These are phyloP conservation scores for Strigamia transsilvanica DNA, from an alignment of 2,888 invertebrate species.

Conservation along the genomic window DNA sequence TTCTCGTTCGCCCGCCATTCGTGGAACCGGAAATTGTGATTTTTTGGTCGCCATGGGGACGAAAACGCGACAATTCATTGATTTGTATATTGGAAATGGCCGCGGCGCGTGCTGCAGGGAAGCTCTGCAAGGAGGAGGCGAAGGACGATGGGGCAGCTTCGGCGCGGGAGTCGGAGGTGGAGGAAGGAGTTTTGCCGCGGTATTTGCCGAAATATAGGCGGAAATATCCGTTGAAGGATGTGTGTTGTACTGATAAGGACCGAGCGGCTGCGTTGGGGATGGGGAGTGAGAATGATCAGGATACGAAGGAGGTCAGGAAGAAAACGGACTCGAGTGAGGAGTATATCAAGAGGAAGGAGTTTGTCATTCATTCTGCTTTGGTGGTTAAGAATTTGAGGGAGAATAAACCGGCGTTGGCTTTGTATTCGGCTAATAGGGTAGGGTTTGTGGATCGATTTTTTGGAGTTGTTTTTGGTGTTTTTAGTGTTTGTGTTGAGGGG, in stretches of 20 bases:
- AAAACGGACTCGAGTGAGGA: constrained; percentile 70
- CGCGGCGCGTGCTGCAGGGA: not conserved
- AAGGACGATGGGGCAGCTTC: constrained; percentile 3
- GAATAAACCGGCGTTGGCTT: constrained; percentile 76
- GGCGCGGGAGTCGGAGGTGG: constrained; percentile 22
- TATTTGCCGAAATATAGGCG: constrained; percentile 52
- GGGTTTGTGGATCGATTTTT: not conserved
- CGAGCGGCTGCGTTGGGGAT: constrained; percentile 87
- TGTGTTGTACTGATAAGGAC: constrained; percentile 85
- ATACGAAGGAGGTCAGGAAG: constrained; percentile 74
- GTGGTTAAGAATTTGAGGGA: constrained; percentile 79
- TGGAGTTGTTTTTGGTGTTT: not conserved
- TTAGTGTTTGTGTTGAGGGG: too few species aligned
- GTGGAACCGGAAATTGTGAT: not conserved
- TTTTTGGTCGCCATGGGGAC: not conserved
- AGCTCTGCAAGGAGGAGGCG: not conserved
- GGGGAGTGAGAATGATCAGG: constrained; percentile 85
- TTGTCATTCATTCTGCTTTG: constrained; percentile 70
- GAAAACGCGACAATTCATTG: not conserved
- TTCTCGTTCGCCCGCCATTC: not conserved
- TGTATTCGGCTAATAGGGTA: constrained; percentile 82
- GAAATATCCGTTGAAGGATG: constrained; percentile 53
- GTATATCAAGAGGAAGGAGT: constrained; percentile 54
- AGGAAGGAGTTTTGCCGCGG: constrained; percentile 46
- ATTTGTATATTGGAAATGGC: constrained; percentile 9